Evolutionary conservation across 1,140 invertebrate species (phyloP), one percentile per base, ranked within the genome.

Genomic region (Leptinotarsa lineolata): DNA sequence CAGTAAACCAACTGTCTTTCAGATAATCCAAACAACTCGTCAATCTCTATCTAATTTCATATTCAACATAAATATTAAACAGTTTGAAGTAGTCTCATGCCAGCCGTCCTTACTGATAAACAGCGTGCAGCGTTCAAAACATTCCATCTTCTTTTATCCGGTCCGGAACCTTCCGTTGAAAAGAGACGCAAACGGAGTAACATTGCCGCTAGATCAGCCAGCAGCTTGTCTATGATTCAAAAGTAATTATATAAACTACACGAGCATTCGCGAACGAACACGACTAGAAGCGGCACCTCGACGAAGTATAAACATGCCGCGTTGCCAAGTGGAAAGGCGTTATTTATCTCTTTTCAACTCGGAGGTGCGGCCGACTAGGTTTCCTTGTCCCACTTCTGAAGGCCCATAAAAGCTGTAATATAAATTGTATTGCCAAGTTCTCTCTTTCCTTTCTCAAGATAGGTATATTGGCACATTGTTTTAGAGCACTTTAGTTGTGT

Each of bases 31-130:
- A 48, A 70, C 22, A 39, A 59, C 58, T 54, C 48, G 48, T 54
- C 48, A 54, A 54, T 54, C 68, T 45, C 54, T n/a, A 45, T 45
- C 68, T 70, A 70, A 70, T 70, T 70, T 58, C 20, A 74, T 72
- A 74, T 74, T 74, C 73, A 58, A 48, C 73, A 74, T 74, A 74
- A 74, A 74, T 74, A 74, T 74, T 74, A 74, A 74, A 74, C 73
- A 74, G 73, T 72, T 72, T 59, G 54, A 54, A 54, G 48, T 15
- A 54, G 48, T 54, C 48, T 16, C 68, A 39, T 22, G 68, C 46
- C 68, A 54, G 20, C 68, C 22, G 68, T 45, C 44, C 15, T 15
- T 16, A n/a, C 48, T 54, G 48, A 54, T 54, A 54, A 54, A 54
- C 48, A 18, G 11, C 30, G 16, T 54, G n/a, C 48, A 54, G 48